A percentile compares a stretch with the other conserved stretches of the same genome.
Evolutionary conservation across 92 coral and sea anemone species (phyloP).

Genomic region (Heliopora coerulea): DNA sequence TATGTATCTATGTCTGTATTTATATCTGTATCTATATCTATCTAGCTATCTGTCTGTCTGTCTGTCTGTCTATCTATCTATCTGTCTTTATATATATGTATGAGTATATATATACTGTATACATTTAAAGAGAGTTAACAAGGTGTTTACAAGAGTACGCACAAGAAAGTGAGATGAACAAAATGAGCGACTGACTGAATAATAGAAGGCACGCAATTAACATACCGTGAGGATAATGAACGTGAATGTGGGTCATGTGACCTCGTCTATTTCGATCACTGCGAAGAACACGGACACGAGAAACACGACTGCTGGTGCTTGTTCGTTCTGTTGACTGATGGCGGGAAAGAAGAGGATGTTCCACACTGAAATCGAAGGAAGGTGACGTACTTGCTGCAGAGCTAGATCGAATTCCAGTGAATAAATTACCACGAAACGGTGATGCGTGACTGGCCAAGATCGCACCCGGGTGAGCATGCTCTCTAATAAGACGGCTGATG

Average conservation of each 20-base stretch:
- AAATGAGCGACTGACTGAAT: too few relatives aligned
- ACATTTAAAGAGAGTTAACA: too few relatives aligned
- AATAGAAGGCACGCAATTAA: too few relatives aligned
- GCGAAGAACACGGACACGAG: slow-evolving; percentile 72
- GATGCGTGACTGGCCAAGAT: slow-evolving; percentile 25
- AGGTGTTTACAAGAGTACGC: too few relatives aligned
- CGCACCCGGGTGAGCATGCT: slow-evolving; percentile 51
- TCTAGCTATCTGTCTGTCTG: too few relatives aligned
- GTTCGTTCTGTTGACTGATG: slow-evolving; percentile 50
- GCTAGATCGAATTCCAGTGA: slow-evolving; percentile 15
- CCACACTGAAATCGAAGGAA: slow-evolving; percentile 39
- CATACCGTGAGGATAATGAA: slow-evolving; percentile 48
- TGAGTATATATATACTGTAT: too few relatives aligned
- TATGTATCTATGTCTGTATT: too few relatives aligned
- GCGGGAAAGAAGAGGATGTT: slow-evolving; percentile 50
- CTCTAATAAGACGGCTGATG: slow-evolving; percentile 30
- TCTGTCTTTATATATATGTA: too few relatives aligned
- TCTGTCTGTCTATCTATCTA: too few relatives aligned
- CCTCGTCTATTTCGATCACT: slow-evolving; percentile 62
- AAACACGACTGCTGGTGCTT: slow-evolving; percentile 57
- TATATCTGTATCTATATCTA: too few relatives aligned
- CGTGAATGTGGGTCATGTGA: slow-evolving; percentile 65
- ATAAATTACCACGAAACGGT: slow-evolving; percentile 9
- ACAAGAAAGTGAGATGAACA: too few relatives aligned
- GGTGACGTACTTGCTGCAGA: slow-evolving; percentile 9